Evolutionary conservation across 2,888 invertebrate species (phyloP).

Genomic region (Zygogramma bicolorata): DNA sequence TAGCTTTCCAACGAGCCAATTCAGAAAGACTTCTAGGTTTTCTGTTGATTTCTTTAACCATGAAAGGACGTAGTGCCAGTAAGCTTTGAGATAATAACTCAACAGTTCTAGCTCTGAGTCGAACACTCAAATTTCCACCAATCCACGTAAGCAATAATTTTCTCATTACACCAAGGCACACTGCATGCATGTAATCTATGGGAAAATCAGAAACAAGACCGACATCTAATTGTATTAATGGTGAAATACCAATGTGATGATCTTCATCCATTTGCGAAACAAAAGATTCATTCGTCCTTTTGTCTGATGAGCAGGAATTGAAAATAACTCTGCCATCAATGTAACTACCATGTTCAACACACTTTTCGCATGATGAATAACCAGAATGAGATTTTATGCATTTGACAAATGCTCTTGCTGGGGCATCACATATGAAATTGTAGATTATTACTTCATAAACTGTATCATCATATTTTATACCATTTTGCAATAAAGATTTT

Average conservation of each 20-base stretch:
- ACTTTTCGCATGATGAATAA: slow-evolving; percentile 36
- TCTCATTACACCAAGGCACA: slow-evolving; percentile 17
- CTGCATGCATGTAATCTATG: slow-evolving; percentile 25
- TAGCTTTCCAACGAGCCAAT: slow-evolving; percentile 19
- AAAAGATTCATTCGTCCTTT: slow-evolving; percentile 19
- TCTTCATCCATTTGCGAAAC: slow-evolving; percentile 21
- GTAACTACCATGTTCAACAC: slow-evolving; percentile 20
- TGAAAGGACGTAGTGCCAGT: slow-evolving; percentile 4
- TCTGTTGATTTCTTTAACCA: slow-evolving; percentile 19
- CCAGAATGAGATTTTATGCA: slow-evolving; percentile 34
- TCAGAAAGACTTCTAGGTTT: slow-evolving; percentile 24
- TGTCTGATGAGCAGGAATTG: not conserved
- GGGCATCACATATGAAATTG: slow-evolving; percentile 34
- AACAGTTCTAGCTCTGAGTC: slow-evolving; percentile 15
- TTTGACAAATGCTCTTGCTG: slow-evolving; percentile 35
- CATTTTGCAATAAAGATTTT: slow-evolving; percentile 17
- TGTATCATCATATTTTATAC: slow-evolving; percentile 22
- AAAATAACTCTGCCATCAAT: slow-evolving; percentile 24
- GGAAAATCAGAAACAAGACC: slow-evolving; percentile 21
- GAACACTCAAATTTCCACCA: slow-evolving; percentile 24
- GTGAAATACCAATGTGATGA: slow-evolving; percentile 25
- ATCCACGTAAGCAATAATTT: slow-evolving; percentile 20
- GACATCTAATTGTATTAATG: slow-evolving; percentile 18
- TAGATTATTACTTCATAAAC: slow-evolving; percentile 20
- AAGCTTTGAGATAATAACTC: slow-evolving; percentile 14